Percentiles rank a stretch among this genome's conserved stretches.
These are phyloP conservation scores for Heliconius sara DNA, from an alignment of 2,888 invertebrate genomes.

Conservation along the genomic window DNA sequence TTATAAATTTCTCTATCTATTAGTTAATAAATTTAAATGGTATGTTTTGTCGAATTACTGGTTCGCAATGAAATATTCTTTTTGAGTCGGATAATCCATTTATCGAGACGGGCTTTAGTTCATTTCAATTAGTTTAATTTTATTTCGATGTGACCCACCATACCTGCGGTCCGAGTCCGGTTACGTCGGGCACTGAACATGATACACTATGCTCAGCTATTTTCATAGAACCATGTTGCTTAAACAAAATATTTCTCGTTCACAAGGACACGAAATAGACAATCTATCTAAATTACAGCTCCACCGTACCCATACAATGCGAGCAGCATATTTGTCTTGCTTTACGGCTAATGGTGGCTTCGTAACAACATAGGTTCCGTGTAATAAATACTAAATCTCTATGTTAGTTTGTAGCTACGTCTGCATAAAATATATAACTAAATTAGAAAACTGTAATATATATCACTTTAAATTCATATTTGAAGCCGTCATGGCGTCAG, in stretches of 20 bases:
- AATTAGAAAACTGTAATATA: not conserved
- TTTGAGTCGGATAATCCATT: too few species aligned
- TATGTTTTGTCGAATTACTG: too few species aligned
- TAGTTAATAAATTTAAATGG: not conserved
- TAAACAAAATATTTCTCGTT: not conserved
- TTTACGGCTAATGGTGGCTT: conserved; percentile 18
- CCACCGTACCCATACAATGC: not conserved
- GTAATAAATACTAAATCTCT: conserved; percentile 16
- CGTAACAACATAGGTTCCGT: conserved; percentile 2
- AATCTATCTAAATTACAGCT: conserved; percentile 8
- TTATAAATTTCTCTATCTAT: not conserved
- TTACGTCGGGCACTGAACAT: too few species aligned
- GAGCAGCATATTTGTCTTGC: conserved; percentile 28
- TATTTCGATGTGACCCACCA: too few species aligned
- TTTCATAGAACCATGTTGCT: too few species aligned
- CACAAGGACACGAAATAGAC: not conserved
- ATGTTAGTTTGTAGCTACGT: not conserved
- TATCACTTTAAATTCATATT: not conserved
- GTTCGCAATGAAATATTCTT: too few species aligned
- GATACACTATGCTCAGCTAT: too few species aligned
- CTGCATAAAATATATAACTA: not conserved
- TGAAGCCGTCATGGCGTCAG: not conserved
- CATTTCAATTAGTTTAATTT: too few species aligned
- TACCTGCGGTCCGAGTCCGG: too few species aligned
- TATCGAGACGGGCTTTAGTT: too few species aligned